Base-by-base conservation (phyloP, 2,113 vertebrate genomes). In the Tyto alba region DNA sequence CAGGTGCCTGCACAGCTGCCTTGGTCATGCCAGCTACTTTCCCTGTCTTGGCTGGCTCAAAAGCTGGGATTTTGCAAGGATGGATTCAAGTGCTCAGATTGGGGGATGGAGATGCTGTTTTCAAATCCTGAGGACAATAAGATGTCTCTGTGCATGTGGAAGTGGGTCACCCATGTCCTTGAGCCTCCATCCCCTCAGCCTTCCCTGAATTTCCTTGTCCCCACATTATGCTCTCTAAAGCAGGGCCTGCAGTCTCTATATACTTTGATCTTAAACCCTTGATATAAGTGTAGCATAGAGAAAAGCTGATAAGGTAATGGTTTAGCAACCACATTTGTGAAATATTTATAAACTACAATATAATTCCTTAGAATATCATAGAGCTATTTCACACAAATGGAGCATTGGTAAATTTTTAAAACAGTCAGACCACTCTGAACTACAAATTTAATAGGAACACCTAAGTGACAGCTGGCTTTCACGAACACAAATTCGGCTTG, bases 361-460 rank as follows among this genome's bases (percentile, higher is more conserved):
- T 60, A 93, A 90, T 93, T 91, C 47, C 55, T 83, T 73, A 47
- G 82, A 86, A 62, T 94, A 71, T 74, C 79, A 85, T 36, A 45
- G 43, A 72, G 47, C 68, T 67, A 40, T 89, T 90, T 95, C 59
- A 80, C 56, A 89, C 47, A 89, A 87, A 78, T 78, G 83, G 68
- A 92, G 60, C 52, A 68, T 1, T 75, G 40, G 56, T 95, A 91
- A 92, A 81, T 94, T 91, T 95, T 96, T 94, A 80, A 93, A 94
- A 74, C 23, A 47, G 68, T 69, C 68, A 45, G 38, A 29, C n/a
- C 56, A 83, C 67, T 91, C 84, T 85, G 78, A 89, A 59, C 71
- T 91, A 67, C 67, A 90, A 88, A 86, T 95, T 96, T 93, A 90
- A 90, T 88, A 86, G 40, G 78, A 95, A 43, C 23, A 90, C 67